Conservation (phyloP, 2,113 vertebrate genomes). For the Psilopogon haemacephalus region DNA sequence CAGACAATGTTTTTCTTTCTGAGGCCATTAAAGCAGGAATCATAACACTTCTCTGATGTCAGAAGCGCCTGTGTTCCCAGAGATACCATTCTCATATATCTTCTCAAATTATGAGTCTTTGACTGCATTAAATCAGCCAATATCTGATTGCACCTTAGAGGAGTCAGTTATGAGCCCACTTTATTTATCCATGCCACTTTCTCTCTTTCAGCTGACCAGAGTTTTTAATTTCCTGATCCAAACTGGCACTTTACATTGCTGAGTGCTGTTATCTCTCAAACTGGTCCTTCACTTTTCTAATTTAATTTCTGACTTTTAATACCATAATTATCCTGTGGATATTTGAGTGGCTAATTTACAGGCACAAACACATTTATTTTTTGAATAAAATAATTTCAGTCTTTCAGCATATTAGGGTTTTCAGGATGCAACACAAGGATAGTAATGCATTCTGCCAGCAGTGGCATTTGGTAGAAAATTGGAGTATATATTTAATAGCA, state of each 20-base stretch:
- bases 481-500: not conserved
- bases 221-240: constrained; percentile 16
- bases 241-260: not conserved
- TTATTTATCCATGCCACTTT: not conserved
- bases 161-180: not conserved
- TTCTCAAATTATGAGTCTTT: not conserved
- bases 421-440: not conserved
- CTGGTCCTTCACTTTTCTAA: not conserved
- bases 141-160: not conserved
- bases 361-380: not conserved
- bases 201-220: not conserved
- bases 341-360: not conserved
- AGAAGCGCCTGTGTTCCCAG: not conserved
- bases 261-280: not conserved
- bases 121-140: not conserved
- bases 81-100: not conserved
- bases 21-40: not conserved
- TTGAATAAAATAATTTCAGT: not conserved
- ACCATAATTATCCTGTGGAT: not conserved
- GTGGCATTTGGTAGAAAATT: not conserved
- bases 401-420: not conserved
- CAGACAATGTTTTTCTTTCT: not conserved
- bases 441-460: not conserved
- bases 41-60: not conserved
- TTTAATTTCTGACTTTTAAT: constrained; percentile 26